A percentile compares a stretch with the other conserved stretches of the same genome.
phyloP scores from a whole-genome alignment of 2,113 vertebrate species.

The Origma solitaria region DNA sequence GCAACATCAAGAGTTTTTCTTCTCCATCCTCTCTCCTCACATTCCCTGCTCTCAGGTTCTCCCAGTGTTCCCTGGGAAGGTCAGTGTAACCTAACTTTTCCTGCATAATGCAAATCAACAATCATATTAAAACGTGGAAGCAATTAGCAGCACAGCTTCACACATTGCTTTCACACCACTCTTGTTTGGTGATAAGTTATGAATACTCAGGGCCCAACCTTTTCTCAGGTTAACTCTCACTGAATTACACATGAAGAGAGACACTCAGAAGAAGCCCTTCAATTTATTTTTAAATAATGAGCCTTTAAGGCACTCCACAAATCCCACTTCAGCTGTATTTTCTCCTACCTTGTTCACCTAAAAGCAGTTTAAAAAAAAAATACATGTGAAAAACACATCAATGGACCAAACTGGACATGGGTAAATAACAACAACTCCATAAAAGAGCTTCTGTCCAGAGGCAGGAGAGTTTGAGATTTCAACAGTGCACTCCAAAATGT shows the following conservation, averaged over 20 bases:
- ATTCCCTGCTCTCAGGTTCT: not conserved
- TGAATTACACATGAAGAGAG: constrained; percentile 56
- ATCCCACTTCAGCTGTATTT: not conserved
- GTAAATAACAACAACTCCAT: not conserved
- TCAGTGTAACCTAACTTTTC: not conserved
- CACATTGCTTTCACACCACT: constrained; percentile 28
- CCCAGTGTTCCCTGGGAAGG: not conserved
- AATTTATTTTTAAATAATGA: constrained; percentile 35
- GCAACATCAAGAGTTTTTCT: not conserved
- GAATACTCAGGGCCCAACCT: constrained; percentile 25
- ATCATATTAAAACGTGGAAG: constrained; percentile 25
- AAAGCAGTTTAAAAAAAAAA: not conserved
- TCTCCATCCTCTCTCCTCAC: accelerated
- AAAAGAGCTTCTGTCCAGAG: not conserved
- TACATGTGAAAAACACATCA: accelerated
- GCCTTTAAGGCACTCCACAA: not conserved
- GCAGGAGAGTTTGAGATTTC: not conserved
- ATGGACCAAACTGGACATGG: not conserved
- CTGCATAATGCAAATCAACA: not conserved
- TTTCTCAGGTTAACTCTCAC: constrained; percentile 39
- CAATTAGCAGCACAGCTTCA: constrained; percentile 44
- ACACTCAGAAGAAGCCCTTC: not conserved
- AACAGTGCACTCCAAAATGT: not conserved
- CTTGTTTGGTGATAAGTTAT: not conserved
- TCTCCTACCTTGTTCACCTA: not conserved